These are phyloP conservation scores for Zaprionus africanus DNA, from an alignment of 1,140 invertebrate species.

Conservation along the genomic window DNA sequence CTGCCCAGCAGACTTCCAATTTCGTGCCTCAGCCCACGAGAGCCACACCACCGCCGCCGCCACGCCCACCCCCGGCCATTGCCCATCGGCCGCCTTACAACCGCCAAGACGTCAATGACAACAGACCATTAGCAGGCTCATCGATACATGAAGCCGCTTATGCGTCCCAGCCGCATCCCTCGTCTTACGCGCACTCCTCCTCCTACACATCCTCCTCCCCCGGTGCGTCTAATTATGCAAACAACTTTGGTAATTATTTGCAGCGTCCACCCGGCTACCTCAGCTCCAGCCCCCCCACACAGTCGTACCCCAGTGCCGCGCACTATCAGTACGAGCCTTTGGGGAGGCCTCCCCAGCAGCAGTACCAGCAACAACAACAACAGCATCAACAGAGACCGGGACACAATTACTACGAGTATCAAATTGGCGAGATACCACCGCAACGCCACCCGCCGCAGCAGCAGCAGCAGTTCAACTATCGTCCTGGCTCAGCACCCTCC, in stretches of 20 bases:
- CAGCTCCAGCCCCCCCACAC: slow-evolving; percentile 13
- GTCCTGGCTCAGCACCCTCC: slow-evolving; percentile 33
- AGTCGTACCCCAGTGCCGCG: slow-evolving; percentile 5
- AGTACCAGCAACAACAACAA: slow-evolving; percentile 20
- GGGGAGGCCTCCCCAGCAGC: slow-evolving; percentile 13
- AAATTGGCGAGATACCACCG: slow-evolving; percentile 77
- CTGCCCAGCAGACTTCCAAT: slow-evolving; percentile 75
- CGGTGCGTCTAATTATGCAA: slow-evolving; percentile 83
- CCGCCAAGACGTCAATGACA: slow-evolving; percentile 67
- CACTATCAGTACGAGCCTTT: slow-evolving; percentile 56
- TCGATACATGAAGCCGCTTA: slow-evolving; percentile 44
- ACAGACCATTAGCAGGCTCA: slow-evolving; percentile 52
- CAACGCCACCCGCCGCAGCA: slow-evolving; percentile 53
- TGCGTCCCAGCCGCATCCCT: slow-evolving; percentile 26
- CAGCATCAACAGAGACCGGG: slow-evolving; percentile 53
- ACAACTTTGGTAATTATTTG: slow-evolving; percentile 84
- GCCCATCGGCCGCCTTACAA: slow-evolving; percentile 55
- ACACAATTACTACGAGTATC: slow-evolving; percentile 82
- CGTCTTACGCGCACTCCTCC: neutral
- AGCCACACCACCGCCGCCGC: slow-evolving; percentile 19
- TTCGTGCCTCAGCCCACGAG: slow-evolving; percentile 55
- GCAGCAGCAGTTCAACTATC: slow-evolving; percentile 74
- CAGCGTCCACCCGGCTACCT: slow-evolving; percentile 56
- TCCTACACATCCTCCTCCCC: neutral
- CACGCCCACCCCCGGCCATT: slow-evolving; percentile 19